Base-by-base conservation (phyloP, 2,888 invertebrate species). In the Suillia variegata region DNA sequence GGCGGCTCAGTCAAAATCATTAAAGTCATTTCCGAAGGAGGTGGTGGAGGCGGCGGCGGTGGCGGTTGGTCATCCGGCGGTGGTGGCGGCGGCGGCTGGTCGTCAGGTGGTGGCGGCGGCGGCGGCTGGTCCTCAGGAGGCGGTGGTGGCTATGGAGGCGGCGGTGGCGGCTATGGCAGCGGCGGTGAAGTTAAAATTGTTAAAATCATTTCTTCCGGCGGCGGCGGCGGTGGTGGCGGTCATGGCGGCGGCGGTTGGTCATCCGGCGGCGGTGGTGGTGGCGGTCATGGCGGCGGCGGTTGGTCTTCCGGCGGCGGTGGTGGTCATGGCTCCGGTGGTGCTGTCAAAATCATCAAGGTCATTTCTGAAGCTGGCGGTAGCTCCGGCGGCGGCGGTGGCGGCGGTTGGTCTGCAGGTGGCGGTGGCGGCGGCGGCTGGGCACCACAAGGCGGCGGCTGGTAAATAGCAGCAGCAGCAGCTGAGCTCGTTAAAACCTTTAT, bases 1-100 rank as follows among this genome's bases (percentile, higher is more conserved):
- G 64, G 67, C 22, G 62, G 64, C 1, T 51, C 33, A 33, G 61
- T 65, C 17, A 67, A 62, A 38, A 72, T 74, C 6, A 72, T 72
- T 17, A 67, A 74, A 18, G 64, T 66, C 24, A 33, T 55, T 31
- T 70, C 70, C 55, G 72, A 45, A 5, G 64, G 62, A 4, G 61
- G 62, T 6, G 57, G 58, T 2, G 54, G 55, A n/a, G 47, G 66
- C 21, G 65, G 61, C 15, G 61, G 53, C 17, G 56, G 55, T 13
- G 38, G 49, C 26, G 69, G 62, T 4, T 65, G 26, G 10, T 5
- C 21, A 12, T n/a, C 5, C 69, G 1, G 68, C 64, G 62, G 73
- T 67, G 17, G 71, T 52, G 68, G 65, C 8, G 62, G 60, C 31
- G 60, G 61, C 45, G 31, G 63, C 5, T 56, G 54, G 17, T 8